Conservation (phyloP, 2,113 vertebrate species). For the Cranoglanis bouderius region DNA sequence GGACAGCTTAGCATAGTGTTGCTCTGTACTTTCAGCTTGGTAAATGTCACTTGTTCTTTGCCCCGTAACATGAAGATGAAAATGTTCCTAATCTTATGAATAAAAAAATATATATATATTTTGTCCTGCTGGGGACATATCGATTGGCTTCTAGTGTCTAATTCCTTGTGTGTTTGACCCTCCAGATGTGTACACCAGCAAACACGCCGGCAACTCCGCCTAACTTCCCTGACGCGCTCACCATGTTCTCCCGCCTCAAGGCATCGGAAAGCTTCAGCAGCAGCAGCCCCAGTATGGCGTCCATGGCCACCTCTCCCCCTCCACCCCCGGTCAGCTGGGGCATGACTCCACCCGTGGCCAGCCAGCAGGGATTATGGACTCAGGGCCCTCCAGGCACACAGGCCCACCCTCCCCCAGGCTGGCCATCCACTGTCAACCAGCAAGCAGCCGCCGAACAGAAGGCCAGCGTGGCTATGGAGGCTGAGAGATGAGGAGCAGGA, state of each 20-base stretch:
- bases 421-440: slow-evolving; percentile 82
- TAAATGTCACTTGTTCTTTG: background rate
- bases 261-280: slow-evolving; percentile 89
- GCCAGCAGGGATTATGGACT: slow-evolving; percentile 85
- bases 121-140: background rate
- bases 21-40: background rate
- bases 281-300: slow-evolving; percentile 77
- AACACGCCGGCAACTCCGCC: slow-evolving; percentile 97
- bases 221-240: slow-evolving; percentile 93
- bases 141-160: slow-evolving; percentile 1
- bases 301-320: slow-evolving; percentile 85
- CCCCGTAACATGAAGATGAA: background rate
- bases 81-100: background rate
- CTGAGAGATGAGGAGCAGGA: slow-evolving; percentile 89
- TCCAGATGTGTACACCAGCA: slow-evolving; percentile 96
- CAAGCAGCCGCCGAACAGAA: slow-evolving; percentile 84
- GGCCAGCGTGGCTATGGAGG: slow-evolving; percentile 91
- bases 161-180: slow-evolving; percentile 24
- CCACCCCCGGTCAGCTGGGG: slow-evolving; percentile 80
- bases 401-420: slow-evolving; percentile 72
- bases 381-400: slow-evolving; percentile 78
- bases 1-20: slow-evolving; percentile 10
- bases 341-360: slow-evolving; percentile 73
- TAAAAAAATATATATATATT: background rate
- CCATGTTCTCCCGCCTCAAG: slow-evolving; percentile 97